Evolutionary conservation across 2,888 invertebrate genomes (phyloP).

Genomic region (Leucozona laternaria): DNA sequence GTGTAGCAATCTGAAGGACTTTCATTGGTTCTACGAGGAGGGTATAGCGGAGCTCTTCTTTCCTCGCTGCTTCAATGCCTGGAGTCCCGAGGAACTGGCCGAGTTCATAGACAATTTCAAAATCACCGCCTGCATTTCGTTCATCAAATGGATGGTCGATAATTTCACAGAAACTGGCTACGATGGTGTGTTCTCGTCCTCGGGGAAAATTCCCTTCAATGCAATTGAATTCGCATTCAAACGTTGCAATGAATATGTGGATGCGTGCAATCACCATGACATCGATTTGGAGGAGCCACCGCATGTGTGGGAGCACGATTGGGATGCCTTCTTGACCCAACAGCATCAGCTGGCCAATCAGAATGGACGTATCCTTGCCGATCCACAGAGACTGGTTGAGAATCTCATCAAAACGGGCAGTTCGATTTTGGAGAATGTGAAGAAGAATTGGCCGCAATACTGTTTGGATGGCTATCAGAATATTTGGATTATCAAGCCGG

Average conservation of each 20-base stretch:
- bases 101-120: constrained; percentile 95
- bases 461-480: constrained; percentile 93
- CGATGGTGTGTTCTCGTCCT: constrained; percentile 85
- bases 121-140: constrained; percentile 93
- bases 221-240: constrained; percentile 92
- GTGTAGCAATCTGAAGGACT: constrained; percentile 90
- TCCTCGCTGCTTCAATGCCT: constrained; percentile 94
- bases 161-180: constrained; percentile 85
- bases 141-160: constrained; percentile 90
- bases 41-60: constrained; percentile 92
- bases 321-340: constrained; percentile 93
- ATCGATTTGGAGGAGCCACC: constrained; percentile 86
- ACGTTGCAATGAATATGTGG: constrained; percentile 91
- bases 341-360: constrained; percentile 89
- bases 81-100: constrained; percentile 91
- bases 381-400: constrained; percentile 79
- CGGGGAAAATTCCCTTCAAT: constrained; percentile 89
- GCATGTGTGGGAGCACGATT: constrained; percentile 92
- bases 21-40: constrained; percentile 94
- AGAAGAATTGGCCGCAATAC: constrained; percentile 91
- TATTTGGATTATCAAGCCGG: constrained; percentile 98
- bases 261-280: constrained; percentile 89
- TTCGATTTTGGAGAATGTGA: constrained; percentile 87
- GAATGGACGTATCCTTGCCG: constrained; percentile 84
- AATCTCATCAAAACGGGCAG: constrained; percentile 84